Evolutionary conservation across 1,140 invertebrate genomes (phyloP), one percentile per base, ranked within the genome.

Genomic region (Babylonia areolata): DNA sequence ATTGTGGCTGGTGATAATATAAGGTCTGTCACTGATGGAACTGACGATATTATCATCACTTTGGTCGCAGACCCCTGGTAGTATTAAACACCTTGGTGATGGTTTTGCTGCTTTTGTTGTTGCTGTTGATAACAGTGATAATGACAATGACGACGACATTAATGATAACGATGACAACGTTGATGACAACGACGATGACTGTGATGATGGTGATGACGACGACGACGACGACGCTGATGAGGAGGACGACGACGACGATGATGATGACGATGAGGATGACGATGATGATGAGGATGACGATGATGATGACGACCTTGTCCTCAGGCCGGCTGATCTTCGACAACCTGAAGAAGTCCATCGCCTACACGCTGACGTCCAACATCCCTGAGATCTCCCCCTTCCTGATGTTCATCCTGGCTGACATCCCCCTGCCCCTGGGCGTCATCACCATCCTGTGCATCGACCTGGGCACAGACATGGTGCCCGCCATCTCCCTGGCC

Each of bases 301-400:
- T 3, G 46, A 51, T 3, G 46, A 88, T 0, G 84, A 51, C 17
- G 2, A 46, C 42, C 0, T 51, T 51, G 46, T 3, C 46, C 75
- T 87, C 87, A 93, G 93, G 98, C 89, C 97, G 99, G 87, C 94
- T 99, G 87, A 99, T 99, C 94, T 99, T 99, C 96, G 99, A 99
- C 95, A 99, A 99, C 95, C 95, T 99, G 94, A 99, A 99, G 95
- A 99, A 99, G 95, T 99, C 99, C 89, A 99, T 99, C 95, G 98
- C 98, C 33, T 99, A 99, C 96, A 99, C 99, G 58, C 95, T 99
- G 86, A 99, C 99, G 87, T 99, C 98, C 85, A 99, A 99, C 95
- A 99, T 99, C 95, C 99, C 99, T 90, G 99, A 99, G 96, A 99
- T 99, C 93, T 98, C 98, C 78, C 99, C 99, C 81, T 99, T 99